phyloP scores from a whole-genome alignment of 1,140 invertebrate genomes.

The Periplaneta americana region DNA sequence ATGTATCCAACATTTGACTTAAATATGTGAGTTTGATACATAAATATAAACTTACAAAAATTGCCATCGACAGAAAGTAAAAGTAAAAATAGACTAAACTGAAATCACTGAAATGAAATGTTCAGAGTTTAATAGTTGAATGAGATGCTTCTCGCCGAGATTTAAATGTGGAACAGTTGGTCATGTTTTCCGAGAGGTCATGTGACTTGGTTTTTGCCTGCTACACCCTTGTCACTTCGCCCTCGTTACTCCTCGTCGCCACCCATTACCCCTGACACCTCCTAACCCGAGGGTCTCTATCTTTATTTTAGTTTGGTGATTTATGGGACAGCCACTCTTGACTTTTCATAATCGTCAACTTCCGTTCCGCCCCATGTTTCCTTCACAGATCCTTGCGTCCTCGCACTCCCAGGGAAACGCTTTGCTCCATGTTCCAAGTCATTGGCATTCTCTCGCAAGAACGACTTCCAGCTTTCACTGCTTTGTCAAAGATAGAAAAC shows the following conservation, averaged over 20 bases:
- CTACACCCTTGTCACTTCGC: background rate
- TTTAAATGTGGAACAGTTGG: no score
- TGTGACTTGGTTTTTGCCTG: no score
- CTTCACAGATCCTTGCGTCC: background rate
- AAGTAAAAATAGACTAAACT: no score
- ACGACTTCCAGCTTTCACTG: background rate
- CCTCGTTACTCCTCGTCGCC: background rate
- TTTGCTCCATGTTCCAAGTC: background rate
- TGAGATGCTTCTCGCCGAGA: no score
- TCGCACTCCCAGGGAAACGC: background rate
- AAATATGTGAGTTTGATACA: no score
- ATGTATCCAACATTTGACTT: no score
- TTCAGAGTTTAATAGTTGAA: no score
- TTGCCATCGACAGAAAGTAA: no score
- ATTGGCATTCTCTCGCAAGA: background rate
- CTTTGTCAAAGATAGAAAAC: no score
- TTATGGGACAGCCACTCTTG: background rate
- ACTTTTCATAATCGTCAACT: background rate
- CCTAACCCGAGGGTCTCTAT: background rate
- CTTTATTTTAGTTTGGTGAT: background rate
- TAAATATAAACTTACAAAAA: no score
- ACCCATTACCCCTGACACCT: background rate
- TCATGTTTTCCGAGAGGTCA: no score
- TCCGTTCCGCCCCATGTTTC: background rate
- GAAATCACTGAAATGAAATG: no score